Evolutionary conservation across 2,888 invertebrate genomes (phyloP).

Genomic region (Shargacucullia verbasci): DNA sequence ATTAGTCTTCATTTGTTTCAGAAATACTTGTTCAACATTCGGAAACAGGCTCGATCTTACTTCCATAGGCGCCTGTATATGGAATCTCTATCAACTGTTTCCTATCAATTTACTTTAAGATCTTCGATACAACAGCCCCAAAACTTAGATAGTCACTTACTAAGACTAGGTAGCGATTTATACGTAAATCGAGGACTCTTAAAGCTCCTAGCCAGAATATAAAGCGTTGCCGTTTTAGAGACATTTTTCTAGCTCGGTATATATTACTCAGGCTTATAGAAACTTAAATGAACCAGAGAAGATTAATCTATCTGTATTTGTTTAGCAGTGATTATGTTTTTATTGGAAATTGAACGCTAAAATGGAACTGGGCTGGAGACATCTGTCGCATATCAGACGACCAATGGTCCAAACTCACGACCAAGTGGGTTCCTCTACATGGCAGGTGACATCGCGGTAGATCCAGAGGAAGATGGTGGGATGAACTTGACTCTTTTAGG

Average conservation of each 20-base stretch:
- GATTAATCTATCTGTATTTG: slow-evolving; percentile 41
- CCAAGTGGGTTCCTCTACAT: too few species aligned
- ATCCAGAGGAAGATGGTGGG: too few species aligned
- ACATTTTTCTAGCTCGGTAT: slow-evolving; percentile 55
- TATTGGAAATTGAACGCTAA: too few species aligned
- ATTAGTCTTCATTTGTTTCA: too few species aligned
- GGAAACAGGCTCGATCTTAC: not conserved
- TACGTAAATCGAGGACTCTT: slow-evolving; percentile 46
- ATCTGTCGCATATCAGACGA: too few species aligned
- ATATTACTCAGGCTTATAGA: slow-evolving; percentile 46
- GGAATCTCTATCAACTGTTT: slow-evolving; percentile 10
- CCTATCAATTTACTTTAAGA: slow-evolving; percentile 25
- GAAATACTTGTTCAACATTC: not conserved
- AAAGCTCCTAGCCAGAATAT: slow-evolving; percentile 38
- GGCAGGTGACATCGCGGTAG: too few species aligned
- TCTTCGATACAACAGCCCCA: slow-evolving; percentile 17
- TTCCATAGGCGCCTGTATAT: not conserved
- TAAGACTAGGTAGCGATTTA: slow-evolving; percentile 46
- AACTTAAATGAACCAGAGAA: slow-evolving; percentile 46
- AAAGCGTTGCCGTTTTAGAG: slow-evolving; percentile 47
- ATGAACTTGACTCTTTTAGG: too few species aligned
- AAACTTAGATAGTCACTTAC: slow-evolving; percentile 24
- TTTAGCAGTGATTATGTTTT: too few species aligned
- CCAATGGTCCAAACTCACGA: too few species aligned
- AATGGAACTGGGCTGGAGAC: too few species aligned